These are phyloP conservation scores for Rhincodon typus DNA, from an alignment of 2,797 vertebrate species.

Conservation along the genomic window DNA sequence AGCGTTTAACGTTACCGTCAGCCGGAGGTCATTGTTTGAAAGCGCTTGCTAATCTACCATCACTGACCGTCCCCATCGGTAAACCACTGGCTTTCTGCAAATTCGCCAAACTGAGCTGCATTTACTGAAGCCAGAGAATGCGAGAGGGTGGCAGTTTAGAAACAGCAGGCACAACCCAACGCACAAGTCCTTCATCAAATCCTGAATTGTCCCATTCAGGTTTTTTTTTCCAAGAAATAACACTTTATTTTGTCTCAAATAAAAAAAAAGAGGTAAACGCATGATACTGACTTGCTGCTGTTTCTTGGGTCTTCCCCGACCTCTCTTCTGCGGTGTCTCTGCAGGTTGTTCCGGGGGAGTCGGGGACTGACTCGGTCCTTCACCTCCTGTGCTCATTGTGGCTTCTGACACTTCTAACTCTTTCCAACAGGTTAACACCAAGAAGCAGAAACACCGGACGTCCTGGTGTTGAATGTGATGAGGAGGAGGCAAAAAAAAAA, in stretches of 20 bases:
- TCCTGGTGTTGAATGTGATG: slow-evolving; percentile 68
- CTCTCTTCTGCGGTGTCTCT: slow-evolving; percentile 75
- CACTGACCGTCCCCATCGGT: not conserved
- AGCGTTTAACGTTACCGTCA: slow-evolving; percentile 7
- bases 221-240: too few species aligned
- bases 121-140: not conserved
- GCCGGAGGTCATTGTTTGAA: not conserved
- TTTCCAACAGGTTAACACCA: slow-evolving; percentile 47
- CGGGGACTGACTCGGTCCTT: slow-evolving; percentile 77
- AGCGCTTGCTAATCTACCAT: not conserved
- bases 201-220: not conserved
- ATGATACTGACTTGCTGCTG: slow-evolving; percentile 76
- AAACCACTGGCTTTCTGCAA: not conserved
- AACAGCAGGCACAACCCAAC: not conserved
- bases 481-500: slow-evolving; percentile 47
- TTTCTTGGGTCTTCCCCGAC: slow-evolving; percentile 88
- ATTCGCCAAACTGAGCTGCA: not conserved
- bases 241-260: not conserved
- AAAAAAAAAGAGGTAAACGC: not conserved
- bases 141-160: not conserved
- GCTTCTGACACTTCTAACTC: slow-evolving; percentile 50
- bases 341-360: slow-evolving; percentile 73
- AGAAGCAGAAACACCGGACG: slow-evolving; percentile 60
- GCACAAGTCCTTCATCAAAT: not conserved
- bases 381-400: slow-evolving; percentile 80